Evolutionary conservation across 2,113 vertebrate genomes (phyloP).

Genomic region (Irena cyanogastra): DNA sequence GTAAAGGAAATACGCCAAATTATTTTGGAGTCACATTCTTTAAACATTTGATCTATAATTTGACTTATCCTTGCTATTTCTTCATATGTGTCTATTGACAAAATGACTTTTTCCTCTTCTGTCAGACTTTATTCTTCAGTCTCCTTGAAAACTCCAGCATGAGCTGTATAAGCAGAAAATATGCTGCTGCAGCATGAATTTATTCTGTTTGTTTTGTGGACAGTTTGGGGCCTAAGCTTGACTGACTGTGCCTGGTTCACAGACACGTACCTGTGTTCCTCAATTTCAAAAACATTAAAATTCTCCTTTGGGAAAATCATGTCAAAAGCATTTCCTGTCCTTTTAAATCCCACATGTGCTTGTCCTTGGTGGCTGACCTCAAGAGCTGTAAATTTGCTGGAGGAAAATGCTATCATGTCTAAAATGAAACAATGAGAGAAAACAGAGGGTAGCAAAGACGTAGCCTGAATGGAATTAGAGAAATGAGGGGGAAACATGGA

Average conservation of each 20-base stretch:
- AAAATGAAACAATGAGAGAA: slow-evolving; percentile 5
- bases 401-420: slow-evolving; percentile 22
- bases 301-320: neutral
- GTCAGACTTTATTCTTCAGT: neutral
- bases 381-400: neutral
- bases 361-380: neutral
- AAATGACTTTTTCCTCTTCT: neutral
- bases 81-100: neutral
- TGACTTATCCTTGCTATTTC: neutral
- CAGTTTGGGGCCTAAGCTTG: neutral
- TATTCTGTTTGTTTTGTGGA: neutral
- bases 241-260: neutral
- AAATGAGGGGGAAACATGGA: neutral
- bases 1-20: neutral
- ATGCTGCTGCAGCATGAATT: neutral
- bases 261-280: neutral
- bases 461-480: neutral
- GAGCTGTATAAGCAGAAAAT: slow-evolving; percentile 21
- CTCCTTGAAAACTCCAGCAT: slow-evolving; percentile 3
- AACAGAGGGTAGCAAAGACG: neutral
- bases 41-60: neutral
- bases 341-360: neutral
- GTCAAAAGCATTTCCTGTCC: neutral
- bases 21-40: neutral
- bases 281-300: neutral